Evolutionary conservation across 2,797 vertebrate genomes (phyloP).

Genomic region (Muscicapa comitata): DNA sequence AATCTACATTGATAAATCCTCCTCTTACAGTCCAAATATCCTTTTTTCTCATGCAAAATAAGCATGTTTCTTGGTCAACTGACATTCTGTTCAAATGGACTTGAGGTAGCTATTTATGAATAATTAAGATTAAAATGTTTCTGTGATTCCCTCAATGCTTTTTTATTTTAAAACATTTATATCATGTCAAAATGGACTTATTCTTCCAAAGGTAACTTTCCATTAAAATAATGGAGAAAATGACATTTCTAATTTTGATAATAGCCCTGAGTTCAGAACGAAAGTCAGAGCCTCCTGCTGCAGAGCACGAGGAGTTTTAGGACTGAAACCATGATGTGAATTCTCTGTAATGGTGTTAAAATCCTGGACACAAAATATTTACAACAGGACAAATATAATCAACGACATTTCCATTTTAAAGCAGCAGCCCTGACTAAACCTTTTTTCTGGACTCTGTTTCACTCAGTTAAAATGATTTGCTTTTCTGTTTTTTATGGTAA

Average conservation of each 20-base stretch:
- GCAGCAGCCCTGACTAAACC: constrained; percentile 33
- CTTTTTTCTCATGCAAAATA: constrained; percentile 72
- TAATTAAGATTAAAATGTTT: constrained; percentile 89
- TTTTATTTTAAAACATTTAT: constrained; percentile 87
- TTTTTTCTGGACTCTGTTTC: constrained; percentile 20
- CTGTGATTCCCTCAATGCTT: constrained; percentile 81
- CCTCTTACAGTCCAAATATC: constrained; percentile 38
- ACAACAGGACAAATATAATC: constrained; percentile 47
- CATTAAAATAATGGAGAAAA: constrained; percentile 85
- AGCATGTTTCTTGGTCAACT: constrained; percentile 83
- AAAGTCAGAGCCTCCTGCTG: not conserved
- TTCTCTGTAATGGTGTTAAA: constrained; percentile 8
- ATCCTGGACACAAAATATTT: constrained; percentile 22
- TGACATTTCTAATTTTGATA: constrained; percentile 60
- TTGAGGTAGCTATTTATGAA: constrained; percentile 83
- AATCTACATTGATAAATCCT: constrained; percentile 67
- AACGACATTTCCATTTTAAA: constrained; percentile 35
- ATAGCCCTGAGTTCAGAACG: constrained; percentile 13
- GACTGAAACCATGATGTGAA: not conserved
- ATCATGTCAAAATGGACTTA: constrained; percentile 80
- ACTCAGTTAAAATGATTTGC: constrained; percentile 28
- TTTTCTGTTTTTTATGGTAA: constrained; percentile 27
- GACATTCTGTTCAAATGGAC: constrained; percentile 78
- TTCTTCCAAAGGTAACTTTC: constrained; percentile 81
- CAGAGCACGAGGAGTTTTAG: not conserved